Conservation (phyloP, 1,140 invertebrate species). For the Cotesia typhae region DNA sequence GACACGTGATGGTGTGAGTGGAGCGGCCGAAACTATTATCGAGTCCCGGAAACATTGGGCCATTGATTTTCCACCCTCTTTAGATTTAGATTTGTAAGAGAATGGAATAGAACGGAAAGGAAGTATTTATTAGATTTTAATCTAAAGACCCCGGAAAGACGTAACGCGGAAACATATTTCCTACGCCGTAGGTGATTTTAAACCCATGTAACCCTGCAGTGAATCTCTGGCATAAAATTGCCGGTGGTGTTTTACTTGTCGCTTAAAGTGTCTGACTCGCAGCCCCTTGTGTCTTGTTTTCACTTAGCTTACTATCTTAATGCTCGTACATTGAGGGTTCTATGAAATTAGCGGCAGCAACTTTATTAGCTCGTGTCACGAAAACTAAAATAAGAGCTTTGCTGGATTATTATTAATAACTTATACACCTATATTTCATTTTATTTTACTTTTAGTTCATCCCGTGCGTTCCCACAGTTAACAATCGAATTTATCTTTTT, state of each 20-base stretch:
- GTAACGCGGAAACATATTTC: slow-evolving; percentile 53
- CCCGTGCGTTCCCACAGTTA: slow-evolving; percentile 31
- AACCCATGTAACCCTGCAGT: slow-evolving; percentile 16
- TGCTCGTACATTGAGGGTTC: slow-evolving; percentile 38
- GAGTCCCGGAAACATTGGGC: slow-evolving; percentile 46
- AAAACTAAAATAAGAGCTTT: slow-evolving; percentile 24
- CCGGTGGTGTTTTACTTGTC: too few species aligned
- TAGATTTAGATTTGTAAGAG: slow-evolving; percentile 26
- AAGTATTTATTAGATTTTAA: slow-evolving; percentile 59
- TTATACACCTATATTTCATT: background rate
- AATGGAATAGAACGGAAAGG: slow-evolving; percentile 33
- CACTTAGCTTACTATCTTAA: background rate
- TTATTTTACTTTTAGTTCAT: slow-evolving; percentile 1
- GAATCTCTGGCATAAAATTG: background rate
- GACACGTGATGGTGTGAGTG: slow-evolving; percentile 2
- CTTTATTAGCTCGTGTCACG: slow-evolving; percentile 55
- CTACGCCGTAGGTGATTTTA: slow-evolving; percentile 54
- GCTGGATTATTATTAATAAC: background rate
- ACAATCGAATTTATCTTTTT: background rate
- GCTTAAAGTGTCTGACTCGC: too few species aligned
- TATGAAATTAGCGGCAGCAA: slow-evolving; percentile 53
- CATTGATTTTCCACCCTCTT: slow-evolving; percentile 44
- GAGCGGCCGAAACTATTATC: slow-evolving; percentile 11
- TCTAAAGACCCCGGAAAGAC: slow-evolving; percentile 50
- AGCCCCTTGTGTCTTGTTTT: slow-evolving; percentile 6